Base-by-base conservation (phyloP, 2,888 invertebrate species). In the Stenchaetothrips biformis region DNA sequence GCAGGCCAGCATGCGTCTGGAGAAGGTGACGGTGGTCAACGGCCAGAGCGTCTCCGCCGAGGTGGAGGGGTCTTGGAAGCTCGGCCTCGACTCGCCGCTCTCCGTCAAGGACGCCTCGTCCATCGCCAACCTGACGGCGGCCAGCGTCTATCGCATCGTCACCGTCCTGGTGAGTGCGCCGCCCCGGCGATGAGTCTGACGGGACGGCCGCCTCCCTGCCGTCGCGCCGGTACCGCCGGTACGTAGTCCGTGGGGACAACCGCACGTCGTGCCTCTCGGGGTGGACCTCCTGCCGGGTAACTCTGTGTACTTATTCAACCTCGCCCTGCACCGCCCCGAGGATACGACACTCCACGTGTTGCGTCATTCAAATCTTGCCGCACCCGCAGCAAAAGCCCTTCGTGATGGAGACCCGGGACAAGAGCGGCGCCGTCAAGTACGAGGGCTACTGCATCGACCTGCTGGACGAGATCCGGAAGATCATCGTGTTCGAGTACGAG, bases 361-460 rank as follows among this genome's bases (percentile, higher is more conserved):
- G 37, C 18, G 4, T 18, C 48, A 77, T 37, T 79, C 27, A 27
- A 8, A 9, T 59, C n/a, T 80, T 80, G 21, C n/a, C 7, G 13
- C 13, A 0, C 25, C 89, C 89, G 80, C 85, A 94, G 92, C 94
- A 95, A 92, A 90, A 93, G 81, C 96, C 96, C 0, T 96, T 96
- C 85, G 92, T 95, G 77, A 92, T 94, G 85, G 89, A 89, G 85
- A 92, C 94, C 84, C 89, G 91, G 78, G 89, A 85, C 48, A 84
- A 84, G 80, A 83, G 89, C 83, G 84, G 86, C 78, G 81, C 86
- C 84, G 85, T 84, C 0, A 85, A 85, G 59, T 89, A 85, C 84
- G 84, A 85, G 80, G 99, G 99, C 9, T 99, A 98, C 86, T 99
- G 98, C 86, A 95, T 98, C 82, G 98, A 99, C 85, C 89, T 99